phyloP scores from a whole-genome alignment of 2,888 invertebrate species.

The Thereva nobilitata region DNA sequence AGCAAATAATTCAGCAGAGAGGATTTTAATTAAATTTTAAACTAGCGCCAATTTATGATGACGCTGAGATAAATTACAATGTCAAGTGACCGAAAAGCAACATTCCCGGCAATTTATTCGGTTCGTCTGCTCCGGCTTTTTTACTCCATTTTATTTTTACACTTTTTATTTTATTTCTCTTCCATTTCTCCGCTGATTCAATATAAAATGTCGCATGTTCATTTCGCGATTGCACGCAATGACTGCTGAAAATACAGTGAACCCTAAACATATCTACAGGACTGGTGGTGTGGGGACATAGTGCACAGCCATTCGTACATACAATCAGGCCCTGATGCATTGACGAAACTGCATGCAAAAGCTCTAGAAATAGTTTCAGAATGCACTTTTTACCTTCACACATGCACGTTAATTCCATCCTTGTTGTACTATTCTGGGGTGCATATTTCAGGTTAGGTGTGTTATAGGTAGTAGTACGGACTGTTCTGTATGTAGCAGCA shows the following conservation, averaged over 20 bases:
- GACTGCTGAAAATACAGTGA: neutral
- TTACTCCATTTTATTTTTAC: conserved; percentile 10
- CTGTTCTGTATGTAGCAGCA: too few relatives aligned
- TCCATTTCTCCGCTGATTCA: conserved; percentile 13
- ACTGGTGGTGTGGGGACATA: neutral
- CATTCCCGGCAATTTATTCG: conserved; percentile 32
- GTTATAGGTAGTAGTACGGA: too few relatives aligned
- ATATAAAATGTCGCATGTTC: conserved; percentile 34
- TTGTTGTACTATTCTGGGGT: too few relatives aligned
- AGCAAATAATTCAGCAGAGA: conserved; percentile 29
- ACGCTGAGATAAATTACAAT: conserved; percentile 34
- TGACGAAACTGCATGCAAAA: too few relatives aligned
- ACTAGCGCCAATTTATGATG: conserved; percentile 35
- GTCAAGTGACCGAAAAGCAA: conserved; percentile 36
- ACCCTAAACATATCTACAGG: neutral
- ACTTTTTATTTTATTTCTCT: conserved; percentile 2
- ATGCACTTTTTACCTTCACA: too few relatives aligned
- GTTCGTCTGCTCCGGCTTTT: conserved; percentile 22
- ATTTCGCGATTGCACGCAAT: conserved; percentile 11
- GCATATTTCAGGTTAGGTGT: too few relatives aligned
- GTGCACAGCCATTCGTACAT: too few relatives aligned
- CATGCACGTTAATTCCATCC: too few relatives aligned
- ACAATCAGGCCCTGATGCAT: too few relatives aligned
- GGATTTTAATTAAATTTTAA: conserved; percentile 36
- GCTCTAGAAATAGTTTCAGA: too few relatives aligned